Evolutionary conservation across 2,888 invertebrate genomes (phyloP).

Genomic region (Nephrotoma flavescens): DNA sequence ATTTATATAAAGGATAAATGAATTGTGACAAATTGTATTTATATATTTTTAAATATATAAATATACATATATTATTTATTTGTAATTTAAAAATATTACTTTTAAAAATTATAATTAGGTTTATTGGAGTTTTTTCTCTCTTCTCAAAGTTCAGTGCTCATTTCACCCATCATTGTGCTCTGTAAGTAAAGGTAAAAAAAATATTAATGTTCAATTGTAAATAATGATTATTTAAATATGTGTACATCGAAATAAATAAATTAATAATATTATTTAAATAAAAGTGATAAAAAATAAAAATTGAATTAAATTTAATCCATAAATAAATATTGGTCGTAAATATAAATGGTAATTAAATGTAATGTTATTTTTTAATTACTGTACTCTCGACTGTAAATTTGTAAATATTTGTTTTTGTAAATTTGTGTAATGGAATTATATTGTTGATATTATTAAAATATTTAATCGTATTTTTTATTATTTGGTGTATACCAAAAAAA

Average conservation of each 20-base stretch:
- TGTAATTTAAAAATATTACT: neutral
- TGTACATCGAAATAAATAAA: neutral
- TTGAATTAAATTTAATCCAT: neutral
- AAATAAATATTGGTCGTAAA: neutral
- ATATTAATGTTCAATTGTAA: slow-evolving; percentile 4
- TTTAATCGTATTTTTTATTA: neutral
- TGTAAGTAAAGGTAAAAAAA: slow-evolving; percentile 16
- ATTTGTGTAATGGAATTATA: neutral
- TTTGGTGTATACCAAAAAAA: neutral
- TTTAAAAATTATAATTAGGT: neutral
- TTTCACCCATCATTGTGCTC: slow-evolving; percentile 40
- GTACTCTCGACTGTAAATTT: neutral
- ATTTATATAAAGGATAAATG: neutral
- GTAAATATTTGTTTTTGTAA: neutral
- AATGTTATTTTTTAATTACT: neutral
- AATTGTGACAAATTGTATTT: neutral
- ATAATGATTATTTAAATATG: slow-evolving; percentile 7
- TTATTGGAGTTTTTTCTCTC: neutral
- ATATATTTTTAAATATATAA: neutral
- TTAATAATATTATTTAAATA: neutral
- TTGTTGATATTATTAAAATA: neutral
- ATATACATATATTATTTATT: neutral
- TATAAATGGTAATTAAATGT: neutral
- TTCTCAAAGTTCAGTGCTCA: slow-evolving; percentile 49
- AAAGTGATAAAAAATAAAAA: neutral